Conservation (phyloP, 1,140 invertebrate genomes). For the Lepidurus couesii region DNA sequence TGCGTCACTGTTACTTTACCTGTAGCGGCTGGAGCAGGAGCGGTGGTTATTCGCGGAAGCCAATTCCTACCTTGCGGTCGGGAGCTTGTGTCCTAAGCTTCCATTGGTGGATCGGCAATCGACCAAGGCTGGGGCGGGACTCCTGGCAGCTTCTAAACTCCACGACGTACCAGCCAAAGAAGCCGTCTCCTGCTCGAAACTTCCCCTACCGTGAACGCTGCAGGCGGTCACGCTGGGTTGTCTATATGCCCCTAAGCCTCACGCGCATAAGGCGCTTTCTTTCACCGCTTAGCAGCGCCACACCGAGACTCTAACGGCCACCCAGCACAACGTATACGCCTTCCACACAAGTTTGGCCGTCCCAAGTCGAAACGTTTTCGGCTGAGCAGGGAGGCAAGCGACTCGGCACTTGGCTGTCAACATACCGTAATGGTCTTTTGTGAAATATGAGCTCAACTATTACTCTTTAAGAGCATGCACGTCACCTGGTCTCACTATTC, state of each 20-base stretch:
- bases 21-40: not conserved
- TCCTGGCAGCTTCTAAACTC: slow-evolving; percentile 11
- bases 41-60: slow-evolving; percentile 20
- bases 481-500: no score
- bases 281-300: not conserved
- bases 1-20: not conserved
- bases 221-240: not conserved
- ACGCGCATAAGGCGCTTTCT: not conserved
- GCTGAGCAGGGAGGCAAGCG: no score
- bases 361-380: no score
- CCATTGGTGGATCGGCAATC: not conserved
- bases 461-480: no score
- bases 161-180: slow-evolving; percentile 5
- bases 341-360: no score
- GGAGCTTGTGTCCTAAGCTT: slow-evolving; percentile 14
- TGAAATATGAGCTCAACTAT: no score
- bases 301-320: not conserved
- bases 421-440: no score
- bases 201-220: slow-evolving; percentile 13
- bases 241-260: not conserved
- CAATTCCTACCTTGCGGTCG: slow-evolving; percentile 17
- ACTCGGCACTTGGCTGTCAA: no score
- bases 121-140: not conserved
- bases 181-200: slow-evolving; percentile 6
- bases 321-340: not conserved